Evolutionary conservation across 2,113 vertebrate species (phyloP).

Genomic region (Hirundichthys speculiger): DNA sequence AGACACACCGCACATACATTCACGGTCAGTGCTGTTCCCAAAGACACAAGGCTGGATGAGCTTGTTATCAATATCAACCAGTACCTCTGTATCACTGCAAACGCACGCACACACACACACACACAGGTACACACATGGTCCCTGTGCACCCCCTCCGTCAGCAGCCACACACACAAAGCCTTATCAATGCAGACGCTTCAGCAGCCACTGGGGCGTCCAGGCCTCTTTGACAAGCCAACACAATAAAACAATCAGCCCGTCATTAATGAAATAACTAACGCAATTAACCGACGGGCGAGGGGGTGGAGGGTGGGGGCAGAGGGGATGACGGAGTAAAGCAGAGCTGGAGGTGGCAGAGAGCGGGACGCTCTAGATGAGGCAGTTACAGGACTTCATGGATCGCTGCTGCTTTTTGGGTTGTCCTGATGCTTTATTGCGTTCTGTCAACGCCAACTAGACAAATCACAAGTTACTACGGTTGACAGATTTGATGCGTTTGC

Average conservation of each 20-base stretch:
- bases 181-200: conserved; percentile 77
- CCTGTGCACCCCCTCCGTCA: conserved; percentile 15
- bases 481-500: neutral
- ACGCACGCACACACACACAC: conserved; percentile 44
- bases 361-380: conserved; percentile 1
- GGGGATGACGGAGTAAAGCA: neutral
- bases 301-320: neutral
- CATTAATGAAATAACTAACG: conserved; percentile 78
- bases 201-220: conserved; percentile 70
- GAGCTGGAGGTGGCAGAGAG: conserved; percentile 21
- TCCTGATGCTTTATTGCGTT: conserved; percentile 12
- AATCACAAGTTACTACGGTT: conserved; percentile 10
- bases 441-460: conserved; percentile 1
- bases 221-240: conserved; percentile 72
- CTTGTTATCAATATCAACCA: conserved; percentile 67
- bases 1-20: too few relatives aligned
- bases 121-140: neutral
- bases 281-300: conserved; percentile 66
- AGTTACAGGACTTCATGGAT: conserved; percentile 24
- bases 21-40: conserved; percentile 28
- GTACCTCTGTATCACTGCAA: conserved; percentile 47
- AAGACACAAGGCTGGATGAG: conserved; percentile 41
- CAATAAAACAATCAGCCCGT: conserved; percentile 79
- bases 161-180: conserved; percentile 50
- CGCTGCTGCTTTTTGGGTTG: neutral